A percentile compares a stretch with the other conserved stretches of the same genome.
phyloP scores from a whole-genome alignment of 2,113 vertebrate species.

The Melanotaenia duboulayi region DNA sequence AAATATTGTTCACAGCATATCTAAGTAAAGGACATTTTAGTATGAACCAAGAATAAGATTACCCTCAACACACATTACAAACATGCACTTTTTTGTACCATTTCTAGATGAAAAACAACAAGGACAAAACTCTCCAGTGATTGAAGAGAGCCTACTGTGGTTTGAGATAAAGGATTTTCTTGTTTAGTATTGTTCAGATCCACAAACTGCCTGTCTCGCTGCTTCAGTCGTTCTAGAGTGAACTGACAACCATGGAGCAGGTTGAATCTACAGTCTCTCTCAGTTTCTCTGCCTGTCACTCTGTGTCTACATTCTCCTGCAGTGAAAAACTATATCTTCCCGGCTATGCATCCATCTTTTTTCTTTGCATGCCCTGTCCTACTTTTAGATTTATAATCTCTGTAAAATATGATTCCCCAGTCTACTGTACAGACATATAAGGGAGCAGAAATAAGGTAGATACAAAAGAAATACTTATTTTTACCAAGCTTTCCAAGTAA shows the following conservation, averaged over 20 bases:
- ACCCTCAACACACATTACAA: not conserved
- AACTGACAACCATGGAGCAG: slow-evolving; percentile 9
- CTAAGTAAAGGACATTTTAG: too few species aligned
- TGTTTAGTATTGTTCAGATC: not conserved
- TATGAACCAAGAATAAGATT: too few species aligned
- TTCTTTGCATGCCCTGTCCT: not conserved
- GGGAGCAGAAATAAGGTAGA: not conserved
- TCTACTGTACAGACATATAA: not conserved
- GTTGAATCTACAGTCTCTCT: not conserved
- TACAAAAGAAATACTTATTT: not conserved
- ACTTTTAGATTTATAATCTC: not conserved
- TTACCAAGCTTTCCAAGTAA: not conserved
- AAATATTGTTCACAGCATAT: too few species aligned
- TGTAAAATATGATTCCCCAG: not conserved
- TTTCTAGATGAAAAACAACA: not conserved
- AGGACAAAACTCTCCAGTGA: not conserved
- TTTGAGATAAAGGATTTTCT: not conserved
- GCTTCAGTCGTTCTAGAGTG: not conserved
- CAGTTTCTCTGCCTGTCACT: slow-evolving; percentile 19
- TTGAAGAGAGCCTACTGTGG: not conserved
- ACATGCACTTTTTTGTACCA: not conserved
- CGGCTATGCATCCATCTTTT: not conserved
- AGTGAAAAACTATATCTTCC: not conserved
- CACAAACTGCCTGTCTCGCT: not conserved
- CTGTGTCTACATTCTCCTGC: slow-evolving; percentile 18